Percentiles rank a stretch among this genome's conserved stretches.
phyloP scores from a whole-genome alignment of 2,888 invertebrate species.

The Smittia aterrima region DNA sequence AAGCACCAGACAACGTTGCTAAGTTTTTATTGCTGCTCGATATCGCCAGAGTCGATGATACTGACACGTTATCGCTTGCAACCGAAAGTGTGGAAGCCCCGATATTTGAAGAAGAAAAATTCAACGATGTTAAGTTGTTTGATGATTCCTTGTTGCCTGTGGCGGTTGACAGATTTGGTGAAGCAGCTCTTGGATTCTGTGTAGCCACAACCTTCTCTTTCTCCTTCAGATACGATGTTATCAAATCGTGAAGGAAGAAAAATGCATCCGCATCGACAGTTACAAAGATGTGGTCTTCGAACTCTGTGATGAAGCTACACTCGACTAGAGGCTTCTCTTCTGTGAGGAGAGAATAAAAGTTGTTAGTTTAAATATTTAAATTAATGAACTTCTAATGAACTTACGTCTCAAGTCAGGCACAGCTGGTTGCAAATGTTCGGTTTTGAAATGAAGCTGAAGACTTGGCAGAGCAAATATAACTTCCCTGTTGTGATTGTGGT shows the following conservation, averaged over 20 bases:
- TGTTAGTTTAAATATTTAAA: not conserved
- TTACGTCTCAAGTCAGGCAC: slow-evolving; percentile 67
- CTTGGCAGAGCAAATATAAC: slow-evolving; percentile 96
- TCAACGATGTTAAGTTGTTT: slow-evolving; percentile 16
- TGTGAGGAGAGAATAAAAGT: slow-evolving; percentile 48
- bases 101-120: slow-evolving; percentile 14
- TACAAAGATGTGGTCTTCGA: slow-evolving; percentile 97
- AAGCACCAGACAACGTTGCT: slow-evolving; percentile 7
- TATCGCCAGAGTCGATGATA: not conserved
- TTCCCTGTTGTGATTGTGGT: slow-evolving; percentile 82
- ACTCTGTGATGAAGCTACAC: slow-evolving; percentile 97
- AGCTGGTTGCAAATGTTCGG: slow-evolving; percentile 82
- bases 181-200: slow-evolving; percentile 51
- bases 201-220: slow-evolving; percentile 75
- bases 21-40: slow-evolving; percentile 35
- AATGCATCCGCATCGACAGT: slow-evolving; percentile 98
- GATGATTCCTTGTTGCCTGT: not conserved
- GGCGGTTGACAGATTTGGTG: slow-evolving; percentile 49
- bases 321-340: slow-evolving; percentile 85
- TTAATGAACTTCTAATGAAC: slow-evolving; percentile 42
- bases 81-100: slow-evolving; percentile 20
- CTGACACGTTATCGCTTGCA: slow-evolving; percentile 21
- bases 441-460: slow-evolving; percentile 87
- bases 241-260: slow-evolving; percentile 95
- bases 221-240: slow-evolving; percentile 93